Conservation (phyloP, 1,140 invertebrate species). For the Watersipora subatra region DNA sequence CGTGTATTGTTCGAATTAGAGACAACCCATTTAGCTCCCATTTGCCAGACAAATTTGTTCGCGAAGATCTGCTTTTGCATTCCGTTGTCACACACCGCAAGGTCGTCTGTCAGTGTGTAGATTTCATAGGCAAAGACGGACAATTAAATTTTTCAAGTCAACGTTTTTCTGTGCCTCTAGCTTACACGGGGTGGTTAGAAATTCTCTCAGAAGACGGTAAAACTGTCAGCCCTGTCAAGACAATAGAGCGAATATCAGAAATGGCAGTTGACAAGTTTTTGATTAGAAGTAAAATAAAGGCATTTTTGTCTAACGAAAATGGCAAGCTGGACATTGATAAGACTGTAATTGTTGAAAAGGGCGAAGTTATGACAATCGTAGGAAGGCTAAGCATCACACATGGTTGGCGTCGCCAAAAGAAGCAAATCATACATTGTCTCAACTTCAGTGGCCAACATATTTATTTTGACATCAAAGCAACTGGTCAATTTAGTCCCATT, state of each 20-base stretch:
- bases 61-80: neutral
- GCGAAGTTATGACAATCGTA: slow-evolving; percentile 62
- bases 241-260: slow-evolving; percentile 63
- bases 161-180: slow-evolving; percentile 60
- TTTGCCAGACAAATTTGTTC: neutral
- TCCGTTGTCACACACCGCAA: slow-evolving; percentile 1
- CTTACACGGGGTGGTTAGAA: slow-evolving; percentile 82
- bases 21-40: neutral
- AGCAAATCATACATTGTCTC: slow-evolving; percentile 55
- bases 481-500: slow-evolving; percentile 74
- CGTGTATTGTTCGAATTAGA: neutral
- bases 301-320: slow-evolving; percentile 45
- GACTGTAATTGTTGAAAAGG: slow-evolving; percentile 54
- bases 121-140: neutral
- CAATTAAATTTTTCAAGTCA: slow-evolving; percentile 10
- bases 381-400: slow-evolving; percentile 50
- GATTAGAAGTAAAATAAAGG: slow-evolving; percentile 71
- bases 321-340: slow-evolving; percentile 54
- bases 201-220: slow-evolving; percentile 80
- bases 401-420: slow-evolving; percentile 31
- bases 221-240: slow-evolving; percentile 73
- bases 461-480: slow-evolving; percentile 65
- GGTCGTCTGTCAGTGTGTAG: neutral
- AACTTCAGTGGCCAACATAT: slow-evolving; percentile 70
- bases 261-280: slow-evolving; percentile 63